Percentiles rank a stretch among this genome's conserved stretches.
Conservation (phyloP, 2,113 vertebrate species). For the Salvelinus fontinalis region DNA sequence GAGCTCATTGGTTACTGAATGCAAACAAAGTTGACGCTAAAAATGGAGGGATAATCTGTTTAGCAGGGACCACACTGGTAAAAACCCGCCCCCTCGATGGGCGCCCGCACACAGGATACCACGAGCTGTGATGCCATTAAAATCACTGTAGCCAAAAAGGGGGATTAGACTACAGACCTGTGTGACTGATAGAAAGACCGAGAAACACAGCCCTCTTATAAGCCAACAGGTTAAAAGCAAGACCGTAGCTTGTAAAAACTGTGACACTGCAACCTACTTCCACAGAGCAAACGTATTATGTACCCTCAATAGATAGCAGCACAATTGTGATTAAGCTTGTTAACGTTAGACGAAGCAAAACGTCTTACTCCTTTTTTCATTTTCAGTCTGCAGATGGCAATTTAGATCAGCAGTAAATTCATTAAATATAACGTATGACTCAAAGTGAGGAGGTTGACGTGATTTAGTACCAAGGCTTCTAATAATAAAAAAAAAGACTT, state of each 20-base stretch:
- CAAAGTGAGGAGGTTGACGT: slow-evolving; percentile 39
- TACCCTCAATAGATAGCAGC: no score
- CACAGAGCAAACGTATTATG: no score
- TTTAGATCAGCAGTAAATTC: slow-evolving; percentile 47
- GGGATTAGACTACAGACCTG: no score
- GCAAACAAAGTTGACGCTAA: slow-evolving; percentile 17
- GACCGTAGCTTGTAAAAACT: no score
- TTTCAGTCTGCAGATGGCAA: slow-evolving; percentile 46
- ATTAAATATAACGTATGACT: slow-evolving; percentile 32
- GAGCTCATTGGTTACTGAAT: slow-evolving; percentile 53
- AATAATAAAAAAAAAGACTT: no score
- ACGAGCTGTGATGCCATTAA: slow-evolving; percentile 45
- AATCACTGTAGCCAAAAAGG: slow-evolving; percentile 10
- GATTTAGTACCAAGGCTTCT: slow-evolving; percentile 28
- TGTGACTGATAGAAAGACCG: no score
- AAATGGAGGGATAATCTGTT: slow-evolving; percentile 41
- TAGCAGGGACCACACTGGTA: slow-evolving; percentile 25
- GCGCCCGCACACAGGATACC: background rate
- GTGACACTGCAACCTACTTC: no score
- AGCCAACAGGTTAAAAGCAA: no score
- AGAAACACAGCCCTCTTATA: no score
- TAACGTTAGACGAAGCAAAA: background rate
- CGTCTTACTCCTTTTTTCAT: slow-evolving; percentile 24
- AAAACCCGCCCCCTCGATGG: slow-evolving; percentile 10
- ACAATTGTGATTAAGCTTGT: no score